These are phyloP conservation scores for Phengaris arion DNA, from an alignment of 2,888 invertebrate species.

Conservation along the genomic window DNA sequence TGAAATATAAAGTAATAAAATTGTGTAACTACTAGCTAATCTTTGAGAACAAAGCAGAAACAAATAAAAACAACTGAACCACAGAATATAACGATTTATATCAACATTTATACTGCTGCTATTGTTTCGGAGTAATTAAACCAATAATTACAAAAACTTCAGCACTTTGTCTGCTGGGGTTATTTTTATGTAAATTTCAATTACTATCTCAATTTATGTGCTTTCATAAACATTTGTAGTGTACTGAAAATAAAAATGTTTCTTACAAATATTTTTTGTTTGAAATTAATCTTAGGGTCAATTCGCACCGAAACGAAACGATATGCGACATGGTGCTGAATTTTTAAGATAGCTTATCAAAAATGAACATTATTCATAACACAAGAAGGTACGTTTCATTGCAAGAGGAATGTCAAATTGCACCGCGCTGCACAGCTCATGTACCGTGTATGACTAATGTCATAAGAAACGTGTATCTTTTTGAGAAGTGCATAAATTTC, in stretches of 20 bases:
- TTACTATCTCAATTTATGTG: background rate
- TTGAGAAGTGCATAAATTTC: too few species aligned
- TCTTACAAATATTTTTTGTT: too few species aligned
- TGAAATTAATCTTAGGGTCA: too few species aligned
- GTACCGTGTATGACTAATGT: too few species aligned
- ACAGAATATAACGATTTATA: conserved; percentile 30
- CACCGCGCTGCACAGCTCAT: too few species aligned
- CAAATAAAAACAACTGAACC: conserved; percentile 31
- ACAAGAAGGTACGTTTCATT: too few species aligned
- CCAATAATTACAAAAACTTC: conserved; percentile 32
- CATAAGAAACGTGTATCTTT: too few species aligned
- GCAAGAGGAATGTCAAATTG: too few species aligned
- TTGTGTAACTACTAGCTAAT: conserved; percentile 27
- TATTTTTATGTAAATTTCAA: conserved; percentile 23
- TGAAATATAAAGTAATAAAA: conserved; percentile 25
- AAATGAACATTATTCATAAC: too few species aligned
- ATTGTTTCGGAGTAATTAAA: conserved; percentile 32
- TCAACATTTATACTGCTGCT: conserved; percentile 29
- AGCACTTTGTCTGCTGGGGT: conserved; percentile 22
- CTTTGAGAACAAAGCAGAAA: conserved; percentile 26
- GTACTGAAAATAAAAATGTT: background rate
- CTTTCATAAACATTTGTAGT: background rate
- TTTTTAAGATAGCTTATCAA: too few species aligned
- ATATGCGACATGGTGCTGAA: too few species aligned
- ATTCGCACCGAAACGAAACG: too few species aligned